A percentile compares a stretch with the other conserved stretches of the same genome.
Conservation (phyloP, 2,888 invertebrate genomes). For the Dusona sp. region DNA sequence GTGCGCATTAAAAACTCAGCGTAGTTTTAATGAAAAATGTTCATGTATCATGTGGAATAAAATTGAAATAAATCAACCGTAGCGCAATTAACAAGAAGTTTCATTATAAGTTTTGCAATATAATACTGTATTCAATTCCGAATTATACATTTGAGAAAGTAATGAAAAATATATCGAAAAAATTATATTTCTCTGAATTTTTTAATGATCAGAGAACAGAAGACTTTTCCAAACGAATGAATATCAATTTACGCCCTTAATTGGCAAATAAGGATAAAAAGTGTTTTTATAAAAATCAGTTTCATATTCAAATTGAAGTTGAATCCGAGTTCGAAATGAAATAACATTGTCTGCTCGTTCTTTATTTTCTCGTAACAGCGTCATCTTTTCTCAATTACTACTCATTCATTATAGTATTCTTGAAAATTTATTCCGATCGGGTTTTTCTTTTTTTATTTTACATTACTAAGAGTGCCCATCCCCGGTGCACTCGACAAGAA, state of each 20-base stretch:
- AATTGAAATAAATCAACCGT: conserved; percentile 2
- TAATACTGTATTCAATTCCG: neutral
- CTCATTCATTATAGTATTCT: neutral
- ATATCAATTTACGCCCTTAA: neutral
- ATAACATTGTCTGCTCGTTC: neutral
- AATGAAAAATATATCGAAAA: neutral
- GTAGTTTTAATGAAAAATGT: neutral
- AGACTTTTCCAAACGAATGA: neutral
- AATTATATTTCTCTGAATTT: neutral
- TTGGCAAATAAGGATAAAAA: neutral
- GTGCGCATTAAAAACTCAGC: neutral
- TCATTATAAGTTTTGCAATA: neutral
- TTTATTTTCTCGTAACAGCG: neutral
- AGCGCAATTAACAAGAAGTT: neutral
- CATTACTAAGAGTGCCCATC: neutral
- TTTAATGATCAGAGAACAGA: neutral
- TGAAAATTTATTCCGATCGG: neutral
- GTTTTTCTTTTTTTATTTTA: neutral
- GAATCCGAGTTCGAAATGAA: neutral
- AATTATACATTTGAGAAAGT: neutral
- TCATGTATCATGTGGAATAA: neutral
- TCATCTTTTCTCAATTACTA: neutral
- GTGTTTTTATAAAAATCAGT: neutral
- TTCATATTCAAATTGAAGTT: neutral
- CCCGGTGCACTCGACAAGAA: conserved; percentile 22